Conservation (phyloP, 2,888 invertebrate species). For the Athalia circularis region DNA sequence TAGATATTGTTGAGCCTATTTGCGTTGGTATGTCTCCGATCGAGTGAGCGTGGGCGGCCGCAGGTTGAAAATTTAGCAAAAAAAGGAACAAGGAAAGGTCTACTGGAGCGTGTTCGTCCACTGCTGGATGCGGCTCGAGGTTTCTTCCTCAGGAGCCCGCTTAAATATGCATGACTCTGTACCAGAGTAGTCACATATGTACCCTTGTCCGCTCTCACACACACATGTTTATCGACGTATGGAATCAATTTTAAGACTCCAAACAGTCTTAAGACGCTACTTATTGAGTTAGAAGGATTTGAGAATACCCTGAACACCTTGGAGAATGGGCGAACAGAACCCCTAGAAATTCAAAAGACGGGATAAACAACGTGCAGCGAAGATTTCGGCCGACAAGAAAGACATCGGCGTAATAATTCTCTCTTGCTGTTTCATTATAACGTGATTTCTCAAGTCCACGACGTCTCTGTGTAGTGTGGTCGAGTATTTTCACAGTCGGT, state of each 20-base stretch:
- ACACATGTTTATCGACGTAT: constrained; percentile 30
- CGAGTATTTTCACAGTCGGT: too few relatives aligned
- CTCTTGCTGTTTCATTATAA: neutral
- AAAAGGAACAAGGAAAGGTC: constrained; percentile 58
- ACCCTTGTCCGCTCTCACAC: constrained; percentile 56
- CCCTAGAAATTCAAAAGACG: constrained; percentile 62
- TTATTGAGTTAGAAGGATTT: constrained; percentile 72
- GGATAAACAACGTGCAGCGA: constrained; percentile 7
- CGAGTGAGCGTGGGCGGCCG: constrained; percentile 51
- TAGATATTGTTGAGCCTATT: constrained; percentile 48
- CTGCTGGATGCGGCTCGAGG: constrained; percentile 70
- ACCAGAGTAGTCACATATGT: constrained; percentile 61
- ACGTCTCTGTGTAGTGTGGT: too few relatives aligned
- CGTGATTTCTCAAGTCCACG: too few relatives aligned
- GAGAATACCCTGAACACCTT: constrained; percentile 65
- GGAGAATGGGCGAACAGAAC: constrained; percentile 66
- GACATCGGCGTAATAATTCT: neutral
- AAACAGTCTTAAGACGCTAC: constrained; percentile 71
- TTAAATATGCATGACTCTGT: constrained; percentile 64
- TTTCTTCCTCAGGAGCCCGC: constrained; percentile 55
- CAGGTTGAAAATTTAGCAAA: constrained; percentile 58
- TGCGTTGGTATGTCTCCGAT: constrained; percentile 36
- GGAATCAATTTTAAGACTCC: constrained; percentile 63
- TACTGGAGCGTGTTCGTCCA: constrained; percentile 60
- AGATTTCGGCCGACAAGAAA: too few relatives aligned